These are phyloP conservation scores for Diachasmimorpha longicaudata DNA, from an alignment of 1,140 invertebrate species.

Conservation along the genomic window DNA sequence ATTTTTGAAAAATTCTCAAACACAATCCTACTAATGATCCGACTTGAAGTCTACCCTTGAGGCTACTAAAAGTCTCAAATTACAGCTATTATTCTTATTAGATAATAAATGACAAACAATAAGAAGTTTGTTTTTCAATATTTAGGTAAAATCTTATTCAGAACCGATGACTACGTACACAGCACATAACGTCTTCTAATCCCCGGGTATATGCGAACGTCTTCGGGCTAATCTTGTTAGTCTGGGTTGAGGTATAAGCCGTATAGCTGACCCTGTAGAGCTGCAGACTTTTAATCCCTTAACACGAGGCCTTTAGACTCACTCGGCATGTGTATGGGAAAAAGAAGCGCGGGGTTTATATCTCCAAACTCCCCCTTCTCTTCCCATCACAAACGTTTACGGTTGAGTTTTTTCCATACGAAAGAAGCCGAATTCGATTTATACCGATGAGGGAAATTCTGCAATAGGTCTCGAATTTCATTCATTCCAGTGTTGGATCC, in stretches of 20 bases:
- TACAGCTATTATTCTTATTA: no score
- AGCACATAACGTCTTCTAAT: constrained; percentile 60
- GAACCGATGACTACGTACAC: background rate
- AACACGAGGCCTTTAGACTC: constrained; percentile 39
- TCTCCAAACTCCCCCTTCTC: no score
- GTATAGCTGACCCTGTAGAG: constrained; percentile 57
- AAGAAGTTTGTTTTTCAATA: background rate
- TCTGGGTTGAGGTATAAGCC: constrained; percentile 47
- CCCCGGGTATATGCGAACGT: constrained; percentile 57
- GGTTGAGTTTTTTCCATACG: no score
- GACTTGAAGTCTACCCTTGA: no score
- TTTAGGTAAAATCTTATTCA: background rate
- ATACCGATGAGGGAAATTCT: no score
- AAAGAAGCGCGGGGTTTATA: background rate
- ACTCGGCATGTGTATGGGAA: background rate
- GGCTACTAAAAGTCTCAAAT: no score
- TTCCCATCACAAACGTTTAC: no score
- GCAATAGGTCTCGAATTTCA: no score
- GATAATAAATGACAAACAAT: no score
- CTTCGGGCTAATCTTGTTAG: constrained; percentile 63
- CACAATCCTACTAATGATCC: no score
- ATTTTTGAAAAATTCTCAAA: no score
- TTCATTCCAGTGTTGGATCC: background rate
- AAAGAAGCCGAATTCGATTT: no score
- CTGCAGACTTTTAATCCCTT: constrained; percentile 58